Evolutionary conservation across 2,797 vertebrate species (phyloP), one percentile per base, ranked within the genome.

Genomic region (Amazona ochrocephala): DNA sequence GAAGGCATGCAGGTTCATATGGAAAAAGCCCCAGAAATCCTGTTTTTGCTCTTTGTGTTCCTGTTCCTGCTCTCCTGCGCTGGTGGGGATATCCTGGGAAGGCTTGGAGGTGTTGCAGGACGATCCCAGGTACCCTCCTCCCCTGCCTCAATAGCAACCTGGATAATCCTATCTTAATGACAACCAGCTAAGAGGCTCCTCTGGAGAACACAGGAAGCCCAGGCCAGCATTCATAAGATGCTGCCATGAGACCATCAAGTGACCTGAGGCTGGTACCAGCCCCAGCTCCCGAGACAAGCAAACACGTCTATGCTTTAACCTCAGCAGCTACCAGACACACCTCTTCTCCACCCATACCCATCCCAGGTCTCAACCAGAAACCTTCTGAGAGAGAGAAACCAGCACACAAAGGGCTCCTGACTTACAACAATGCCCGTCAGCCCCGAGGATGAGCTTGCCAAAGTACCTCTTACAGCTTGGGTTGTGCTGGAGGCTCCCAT

Each of bases 361-460:
- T 66, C 84, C 67, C 89, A 60, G 53, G 41, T 27, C 64, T 50
- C 66, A n/a, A 62, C 77, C 91, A 90, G 83, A 84, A 89, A 92
- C 73, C 83, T 86, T 62, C 88, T 45, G 74, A 93, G 93, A 77
- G 89, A 68, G 60, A 93, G 86, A 90, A 94, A 81, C 83, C 80
- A 54, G 50, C 74, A 5, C 66, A 87, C 60, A 87, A 94, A 93
- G 54, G 37, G 58, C 80, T 93, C 83, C 65, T 32, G 58, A 71
- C 73, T 88, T 87, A 32, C 16, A 11, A 42, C 3, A 0, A 66
- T 9, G n/a, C 66, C 84, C 65, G 81, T 61, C 73, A 91, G 73
- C 72, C 20, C 5, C 0, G 3, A 54, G 53, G 22, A 48, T 4
- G 39, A 93, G 77, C 83, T 64, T 82, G 90, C 80, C 86, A 76